phyloP scores from a whole-genome alignment of 2,888 invertebrate genomes.

The Troides helena region DNA sequence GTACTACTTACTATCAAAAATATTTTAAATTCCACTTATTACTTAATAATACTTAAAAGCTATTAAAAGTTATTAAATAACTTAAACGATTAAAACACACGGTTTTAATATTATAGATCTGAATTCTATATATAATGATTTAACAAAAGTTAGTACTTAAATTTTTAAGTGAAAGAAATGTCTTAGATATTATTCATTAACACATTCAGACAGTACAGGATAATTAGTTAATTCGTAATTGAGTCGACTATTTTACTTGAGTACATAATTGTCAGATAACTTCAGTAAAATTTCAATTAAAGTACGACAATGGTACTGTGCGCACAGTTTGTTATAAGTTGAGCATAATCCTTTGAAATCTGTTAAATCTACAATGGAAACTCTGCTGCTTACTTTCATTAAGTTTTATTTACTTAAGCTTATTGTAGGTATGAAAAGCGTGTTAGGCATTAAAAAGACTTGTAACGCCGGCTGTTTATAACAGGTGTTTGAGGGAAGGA shows the following conservation, averaged over 20 bases:
- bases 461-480: conserved; percentile 8
- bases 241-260: conserved; percentile 13
- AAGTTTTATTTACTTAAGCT: conserved; percentile 26
- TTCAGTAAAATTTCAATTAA: conserved; percentile 29
- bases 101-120: too few species aligned
- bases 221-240: conserved; percentile 2
- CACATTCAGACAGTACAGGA: neutral
- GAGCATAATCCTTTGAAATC: conserved; percentile 27
- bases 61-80: too few species aligned
- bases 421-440: conserved; percentile 14
- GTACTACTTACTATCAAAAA: too few species aligned
- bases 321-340: conserved; percentile 26
- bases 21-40: too few species aligned
- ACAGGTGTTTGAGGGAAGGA: conserved; percentile 10
- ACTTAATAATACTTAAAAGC: too few species aligned
- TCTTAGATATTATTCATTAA: too few species aligned
- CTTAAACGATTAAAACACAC: too few species aligned
- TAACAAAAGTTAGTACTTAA: too few species aligned
- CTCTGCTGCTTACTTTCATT: conserved; percentile 19
- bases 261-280: conserved; percentile 22
- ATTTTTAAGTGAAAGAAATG: too few species aligned
- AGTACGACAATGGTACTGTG: conserved; percentile 26
- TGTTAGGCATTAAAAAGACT: conserved; percentile 21
- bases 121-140: too few species aligned
- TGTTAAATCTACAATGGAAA: conserved; percentile 26